Evolutionary conservation across 2,888 invertebrate species (phyloP), one percentile per base, ranked within the genome.

Genomic region (Platypus cylindrus): DNA sequence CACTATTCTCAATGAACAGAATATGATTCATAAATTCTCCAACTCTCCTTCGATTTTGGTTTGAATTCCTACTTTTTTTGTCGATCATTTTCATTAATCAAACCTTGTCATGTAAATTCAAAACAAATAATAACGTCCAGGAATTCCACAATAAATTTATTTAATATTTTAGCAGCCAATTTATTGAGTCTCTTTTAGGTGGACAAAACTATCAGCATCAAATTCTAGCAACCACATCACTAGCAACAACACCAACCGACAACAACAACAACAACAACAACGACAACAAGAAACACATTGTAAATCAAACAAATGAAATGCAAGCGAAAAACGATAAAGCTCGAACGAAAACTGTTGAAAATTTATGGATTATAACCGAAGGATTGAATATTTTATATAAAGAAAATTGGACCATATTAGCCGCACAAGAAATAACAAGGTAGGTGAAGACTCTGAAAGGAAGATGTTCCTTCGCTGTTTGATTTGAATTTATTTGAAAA

Each of bases 301-400:
- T 44, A 49, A 65, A 63, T 43, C 63, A 49, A 50, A 62, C 49
- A 52, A 48, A 58, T 51, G 62, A 63, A 54, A 48, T 59, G 49
- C 57, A 52, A 36, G 55, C 62, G 45, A 60, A 59, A 41, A 65
- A 66, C 31, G 67, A 71, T 46, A 73, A 73, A 47, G 74, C 74
- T 16, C 64, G 78, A 28, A 70, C 71, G 28, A 68, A 68, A 52
- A 82, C 85, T 9, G 85, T 86, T 30, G 84, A 85, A 63, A 85
- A 81, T 60, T 84, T 91, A 54, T 90, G 90, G 90, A 81, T 87
- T 59, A 82, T 89, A 44, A 90, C 90, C 3, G 80, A 81, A 45
- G 79, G 78, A 40, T 64, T 89, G 48, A 90, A 90, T 64, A 84
- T 91, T 54, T 70, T 91, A 45, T 85, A 87, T 59, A 36, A 54